Percentiles rank a stretch among this genome's conserved stretches.
These are phyloP conservation scores for Drosophila malerkotliana DNA, from an alignment of 1,140 invertebrate genomes.

Conservation along the genomic window DNA sequence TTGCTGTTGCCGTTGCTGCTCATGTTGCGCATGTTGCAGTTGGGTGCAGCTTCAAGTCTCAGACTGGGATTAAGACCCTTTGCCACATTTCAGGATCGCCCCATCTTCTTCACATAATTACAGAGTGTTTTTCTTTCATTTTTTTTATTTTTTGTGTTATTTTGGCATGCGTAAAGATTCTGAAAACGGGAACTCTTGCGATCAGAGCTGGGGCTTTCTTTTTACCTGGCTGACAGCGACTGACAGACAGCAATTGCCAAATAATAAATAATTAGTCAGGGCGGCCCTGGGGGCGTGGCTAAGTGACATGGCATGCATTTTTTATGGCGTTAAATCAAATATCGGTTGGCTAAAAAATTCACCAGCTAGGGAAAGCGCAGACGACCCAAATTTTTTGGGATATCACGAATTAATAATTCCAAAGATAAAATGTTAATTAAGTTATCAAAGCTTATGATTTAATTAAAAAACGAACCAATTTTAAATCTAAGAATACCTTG, in stretches of 20 bases:
- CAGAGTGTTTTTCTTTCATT: conserved; percentile 44
- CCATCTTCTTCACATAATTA: conserved; percentile 68
- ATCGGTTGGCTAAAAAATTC: conserved; percentile 43
- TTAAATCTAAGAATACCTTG: background rate
- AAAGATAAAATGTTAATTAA: conserved; percentile 27
- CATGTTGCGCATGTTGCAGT: conserved; percentile 34
- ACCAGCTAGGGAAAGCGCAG: conserved; percentile 61
- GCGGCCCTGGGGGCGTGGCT: conserved; percentile 59
- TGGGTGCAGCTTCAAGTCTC: conserved; percentile 34
- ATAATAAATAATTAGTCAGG: conserved; percentile 80
- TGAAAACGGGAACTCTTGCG: conserved; percentile 55
- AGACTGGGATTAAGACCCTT: conserved; percentile 70
- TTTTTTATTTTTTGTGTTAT: conserved; percentile 23
- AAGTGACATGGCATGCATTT: conserved; percentile 70
- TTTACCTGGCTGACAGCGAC: conserved; percentile 69
- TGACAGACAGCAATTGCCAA: conserved; percentile 82
- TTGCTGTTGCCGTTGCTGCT: background rate
- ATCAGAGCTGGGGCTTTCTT: conserved; percentile 33
- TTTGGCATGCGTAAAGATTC: conserved; percentile 78
- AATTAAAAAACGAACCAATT: background rate
- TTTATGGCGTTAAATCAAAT: conserved; percentile 75
- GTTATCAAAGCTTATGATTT: conserved; percentile 23
- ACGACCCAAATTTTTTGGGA: conserved; percentile 53
- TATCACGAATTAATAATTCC: background rate
- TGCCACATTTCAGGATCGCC: conserved; percentile 40